These are phyloP conservation scores for Eledone cirrhosa DNA, from an alignment of 2,888 invertebrate genomes.

Conservation along the genomic window DNA sequence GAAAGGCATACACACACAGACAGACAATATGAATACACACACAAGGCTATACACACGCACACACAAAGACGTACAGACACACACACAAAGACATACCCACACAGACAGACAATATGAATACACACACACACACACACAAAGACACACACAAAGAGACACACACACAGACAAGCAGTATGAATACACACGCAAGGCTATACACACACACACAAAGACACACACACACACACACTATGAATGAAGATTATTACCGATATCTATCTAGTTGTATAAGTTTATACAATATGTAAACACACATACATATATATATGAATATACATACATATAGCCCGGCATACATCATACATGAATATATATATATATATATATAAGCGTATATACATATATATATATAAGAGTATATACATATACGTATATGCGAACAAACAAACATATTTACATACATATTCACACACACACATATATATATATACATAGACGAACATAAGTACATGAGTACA, in stretches of 20 bases:
- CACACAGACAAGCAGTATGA: no score
- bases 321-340: neutral
- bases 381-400: neutral
- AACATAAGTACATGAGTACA: neutral
- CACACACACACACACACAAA: neutral
- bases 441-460: neutral
- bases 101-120: neutral
- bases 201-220: no score
- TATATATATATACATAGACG: neutral
- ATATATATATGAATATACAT: neutral
- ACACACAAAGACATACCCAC: neutral
- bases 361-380: neutral
- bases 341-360: neutral
- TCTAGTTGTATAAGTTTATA: no score
- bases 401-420: neutral
- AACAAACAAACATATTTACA: neutral
- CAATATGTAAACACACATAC: neutral
- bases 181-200: no score
- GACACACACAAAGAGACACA: no score
- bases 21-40: neutral
- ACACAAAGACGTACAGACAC: neutral
- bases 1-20: neutral
- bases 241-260: no score
- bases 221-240: no score
- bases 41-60: neutral